Base-by-base conservation (phyloP, 2,888 invertebrate genomes). In the Argyresthia albistria region DNA sequence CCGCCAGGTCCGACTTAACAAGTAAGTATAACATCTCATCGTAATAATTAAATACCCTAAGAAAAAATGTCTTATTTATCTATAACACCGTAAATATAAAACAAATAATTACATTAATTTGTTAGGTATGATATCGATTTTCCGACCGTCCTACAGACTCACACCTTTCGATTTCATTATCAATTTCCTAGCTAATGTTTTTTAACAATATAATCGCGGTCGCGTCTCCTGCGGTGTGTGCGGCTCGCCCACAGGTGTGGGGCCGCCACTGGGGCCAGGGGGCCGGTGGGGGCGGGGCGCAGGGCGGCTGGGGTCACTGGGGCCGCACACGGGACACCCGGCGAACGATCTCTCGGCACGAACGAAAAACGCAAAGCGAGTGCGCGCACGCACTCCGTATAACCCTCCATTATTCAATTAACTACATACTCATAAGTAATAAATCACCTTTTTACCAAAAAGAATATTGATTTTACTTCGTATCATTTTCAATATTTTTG, bases 81-180 rank as follows among this genome's bases (percentile, higher is more conserved):
- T 87, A 86, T 82, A 87, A 87, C 84, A 86, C 86, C 86, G 84
- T 87, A 86, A 86, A 83, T 87, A 84, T 84, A 87, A 86, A 87
- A 86, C 84, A 82, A 87, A 86, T 82, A 79, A 81, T 86, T 83
- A 87, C 79, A 84, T 86, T 84, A 84, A 79, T 82, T 86, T 84
- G 84, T 86, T 82, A 83, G 87, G 87, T 86, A 86, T 87, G 87
- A 86, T 84, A 83, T 83, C 82, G 81, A 80, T 82, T 77, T 76
- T 76, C 80, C 81, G 76, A 84, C 79, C 79, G 84, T 84, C 82
- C 77, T 81, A 81, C 67, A 80, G 82, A 83, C 81, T 77, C 83
- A 86, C 84, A 83, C 86, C 84, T 79, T 76, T 83, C 77, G 84
- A 79, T 87, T 84, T 86, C 73, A 83, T 86, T 83, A 83, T 86